Percentiles rank a stretch among this genome's conserved stretches.
These are phyloP conservation scores for Stictocephala bisonia DNA, from an alignment of 2,888 invertebrate genomes.

Conservation along the genomic window DNA sequence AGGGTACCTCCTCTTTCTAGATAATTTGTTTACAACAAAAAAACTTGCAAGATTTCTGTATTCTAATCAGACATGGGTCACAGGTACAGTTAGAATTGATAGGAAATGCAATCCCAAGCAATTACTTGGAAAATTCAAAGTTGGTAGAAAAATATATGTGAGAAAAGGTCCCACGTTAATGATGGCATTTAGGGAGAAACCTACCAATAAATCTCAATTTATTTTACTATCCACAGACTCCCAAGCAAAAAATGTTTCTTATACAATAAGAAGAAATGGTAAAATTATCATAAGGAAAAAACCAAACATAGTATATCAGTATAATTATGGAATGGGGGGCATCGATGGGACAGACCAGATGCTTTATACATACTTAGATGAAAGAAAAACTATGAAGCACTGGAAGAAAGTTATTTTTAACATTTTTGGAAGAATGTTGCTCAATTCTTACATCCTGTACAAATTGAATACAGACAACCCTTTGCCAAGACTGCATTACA, in stretches of 20 bases:
- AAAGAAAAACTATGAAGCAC: conserved; percentile 24
- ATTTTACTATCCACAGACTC: background rate
- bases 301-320: conserved; percentile 14
- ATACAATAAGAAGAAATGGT: background rate
- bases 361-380: conserved; percentile 14
- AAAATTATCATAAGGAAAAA: conserved; percentile 13
- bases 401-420: conserved; percentile 28
- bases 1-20: background rate
- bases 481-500: background rate
- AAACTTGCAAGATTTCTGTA: background rate
- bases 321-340: conserved; percentile 18
- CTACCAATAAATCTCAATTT: conserved; percentile 11
- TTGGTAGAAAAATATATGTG: background rate
- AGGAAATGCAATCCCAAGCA: background rate
- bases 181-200: background rate
- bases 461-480: conserved; percentile 21
- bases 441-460: conserved; percentile 11
- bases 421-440: conserved; percentile 21
- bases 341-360: conserved; percentile 31
- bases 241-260: background rate
- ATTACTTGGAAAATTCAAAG: conserved; percentile 4
- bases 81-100: no score
- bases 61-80: no score
- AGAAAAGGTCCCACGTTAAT: no score
- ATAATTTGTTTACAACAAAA: background rate